phyloP scores from a whole-genome alignment of 2,797 vertebrate genomes.

The Carapus acus region DNA sequence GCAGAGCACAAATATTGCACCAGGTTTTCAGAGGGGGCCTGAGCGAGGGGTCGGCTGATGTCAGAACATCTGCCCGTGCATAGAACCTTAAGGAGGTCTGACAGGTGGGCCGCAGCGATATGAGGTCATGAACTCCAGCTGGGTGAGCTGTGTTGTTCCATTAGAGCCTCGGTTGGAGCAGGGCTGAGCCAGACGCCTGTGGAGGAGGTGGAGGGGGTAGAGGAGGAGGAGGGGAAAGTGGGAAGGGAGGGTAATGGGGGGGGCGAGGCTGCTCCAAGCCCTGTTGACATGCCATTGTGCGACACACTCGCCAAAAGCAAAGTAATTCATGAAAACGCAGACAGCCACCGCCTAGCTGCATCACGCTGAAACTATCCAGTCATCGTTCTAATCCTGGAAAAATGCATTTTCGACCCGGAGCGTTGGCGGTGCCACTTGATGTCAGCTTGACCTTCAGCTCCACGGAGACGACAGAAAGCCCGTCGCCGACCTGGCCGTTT shows the following conservation, averaged over 20 bases:
- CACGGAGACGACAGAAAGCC: conserved; percentile 33
- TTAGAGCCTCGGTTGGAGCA: conserved; percentile 52
- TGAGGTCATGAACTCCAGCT: conserved; percentile 68
- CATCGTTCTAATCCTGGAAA: conserved; percentile 41
- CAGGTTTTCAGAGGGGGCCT: conserved; percentile 48
- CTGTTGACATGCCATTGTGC: conserved; percentile 58
- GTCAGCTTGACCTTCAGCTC: conserved; percentile 36
- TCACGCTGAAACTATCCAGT: conserved; percentile 61
- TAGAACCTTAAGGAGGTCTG: conserved; percentile 57
- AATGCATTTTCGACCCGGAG: conserved; percentile 25
- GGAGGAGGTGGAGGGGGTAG: conserved; percentile 41
- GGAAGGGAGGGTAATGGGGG: conserved; percentile 34
- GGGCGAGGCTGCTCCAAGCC: conserved; percentile 40
- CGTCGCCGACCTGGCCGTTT: conserved; percentile 18
- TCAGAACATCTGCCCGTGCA: conserved; percentile 64
- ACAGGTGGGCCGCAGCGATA: conserved; percentile 65
- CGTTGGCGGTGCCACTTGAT: conserved; percentile 42
- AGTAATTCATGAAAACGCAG: conserved; percentile 63
- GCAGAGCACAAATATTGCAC: conserved; percentile 47
- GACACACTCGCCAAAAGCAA: conserved; percentile 48
- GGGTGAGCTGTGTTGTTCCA: conserved; percentile 60
- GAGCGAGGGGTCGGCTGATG: conserved; percentile 53
- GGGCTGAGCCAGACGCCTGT: conserved; percentile 42
- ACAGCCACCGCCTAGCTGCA: conserved; percentile 60
- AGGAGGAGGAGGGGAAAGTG: conserved; percentile 33